Evolutionary conservation across 2,888 invertebrate genomes (phyloP), one percentile per base, ranked within the genome.

Genomic region (Lycia hirtaria): DNA sequence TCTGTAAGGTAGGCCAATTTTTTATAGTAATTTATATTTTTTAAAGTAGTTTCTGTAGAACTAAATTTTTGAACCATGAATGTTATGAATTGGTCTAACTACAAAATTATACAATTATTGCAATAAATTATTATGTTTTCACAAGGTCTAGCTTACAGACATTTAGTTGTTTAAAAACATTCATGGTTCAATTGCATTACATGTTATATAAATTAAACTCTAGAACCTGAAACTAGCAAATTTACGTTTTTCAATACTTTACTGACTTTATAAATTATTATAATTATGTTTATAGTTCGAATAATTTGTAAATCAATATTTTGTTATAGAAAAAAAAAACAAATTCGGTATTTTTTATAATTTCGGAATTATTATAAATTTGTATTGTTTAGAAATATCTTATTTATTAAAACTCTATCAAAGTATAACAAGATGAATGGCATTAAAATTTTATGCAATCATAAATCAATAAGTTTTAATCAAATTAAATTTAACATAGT

Each of bases 1-100:
- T 92, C 91, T 92, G 91, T 92, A 91, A 92, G 92, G 92, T 92
- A 92, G 91, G 92, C 90, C 88, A 73, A 75, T 80, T 90, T 76
- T 49, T 38, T 50, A 24, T 56, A 50, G 22, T 56, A 50, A 43
- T 37, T 78, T 75, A 72, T 76, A 69, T 67, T 72, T 73, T 80
- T 80, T 55, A 55, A 69, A 64, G 65, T 71, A 69, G 68, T 56
- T 68, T 60, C 49, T 62, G 28, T 56, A 56, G 56, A 40, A 43
- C 14, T 7, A 28, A 38, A 38, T 37, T 44, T 71, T 72, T 83
- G 89, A 83, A 89, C 90, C 91, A 90, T 90, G 91, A 89, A 89
- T 90, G 89, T 83, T 76, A 51, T 56, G 12, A 43, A 58, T 58
- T 53, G 52, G 52, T 48, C 19, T 24, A 12, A 10, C 6, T 1